Percentiles rank a stretch among this genome's conserved stretches.
These are phyloP conservation scores for Cricetomys ansorgei DNA, from an alignment of 2,113 vertebrate genomes.

Conservation along the genomic window DNA sequence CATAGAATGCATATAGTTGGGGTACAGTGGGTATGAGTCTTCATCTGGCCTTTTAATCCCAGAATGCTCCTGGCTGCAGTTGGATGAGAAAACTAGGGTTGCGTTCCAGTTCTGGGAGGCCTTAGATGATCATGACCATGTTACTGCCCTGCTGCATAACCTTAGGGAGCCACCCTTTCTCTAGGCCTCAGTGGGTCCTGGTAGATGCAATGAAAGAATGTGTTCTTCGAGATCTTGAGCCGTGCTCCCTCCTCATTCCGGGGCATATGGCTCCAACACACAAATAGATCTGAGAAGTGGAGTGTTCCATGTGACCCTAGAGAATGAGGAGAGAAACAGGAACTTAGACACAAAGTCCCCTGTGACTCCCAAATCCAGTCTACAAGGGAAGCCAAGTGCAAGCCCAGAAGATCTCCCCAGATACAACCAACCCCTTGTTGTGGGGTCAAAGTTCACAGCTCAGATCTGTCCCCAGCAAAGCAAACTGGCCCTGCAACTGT, in stretches of 20 bases:
- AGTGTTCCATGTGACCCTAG: constrained; percentile 13
- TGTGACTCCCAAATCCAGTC: constrained; percentile 56
- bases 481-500: constrained; percentile 64
- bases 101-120: background rate
- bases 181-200: background rate
- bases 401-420: background rate
- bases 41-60: background rate
- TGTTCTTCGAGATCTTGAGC: background rate
- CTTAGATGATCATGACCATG: background rate
- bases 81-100: background rate
- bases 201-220: background rate
- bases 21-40: background rate
- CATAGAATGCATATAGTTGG: background rate
- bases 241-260: background rate
- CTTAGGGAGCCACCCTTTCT: background rate
- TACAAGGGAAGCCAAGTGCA: constrained; percentile 26
- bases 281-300: constrained; percentile 37
- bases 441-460: constrained; percentile 39
- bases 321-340: background rate
- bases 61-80: background rate
- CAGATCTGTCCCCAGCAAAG: constrained; percentile 62
- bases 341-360: constrained; percentile 58
- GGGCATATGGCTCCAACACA: constrained; percentile 17
- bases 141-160: background rate
- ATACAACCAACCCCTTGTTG: constrained; percentile 61